Conservation (phyloP, 2,888 invertebrate species). For the Dione juno region DNA sequence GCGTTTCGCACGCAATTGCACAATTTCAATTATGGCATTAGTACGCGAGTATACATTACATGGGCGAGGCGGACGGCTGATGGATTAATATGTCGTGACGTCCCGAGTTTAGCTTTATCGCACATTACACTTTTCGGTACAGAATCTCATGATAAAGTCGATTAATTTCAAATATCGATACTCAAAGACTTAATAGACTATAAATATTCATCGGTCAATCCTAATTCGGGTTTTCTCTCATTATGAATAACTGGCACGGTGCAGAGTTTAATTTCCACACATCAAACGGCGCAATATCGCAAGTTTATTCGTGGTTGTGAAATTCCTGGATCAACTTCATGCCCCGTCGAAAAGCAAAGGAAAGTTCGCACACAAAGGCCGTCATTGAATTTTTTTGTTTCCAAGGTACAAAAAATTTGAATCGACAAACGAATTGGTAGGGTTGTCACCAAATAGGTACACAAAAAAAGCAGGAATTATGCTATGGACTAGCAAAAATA, state of each 20-base stretch:
- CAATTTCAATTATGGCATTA: slow-evolving; percentile 84
- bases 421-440: slow-evolving; percentile 62
- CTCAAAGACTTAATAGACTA: slow-evolving; percentile 44
- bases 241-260: slow-evolving; percentile 54
- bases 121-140: not conserved
- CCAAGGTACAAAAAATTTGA: slow-evolving; percentile 71
- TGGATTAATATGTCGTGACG: slow-evolving; percentile 43
- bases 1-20: slow-evolving; percentile 83
- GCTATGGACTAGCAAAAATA: too few species aligned
- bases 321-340: slow-evolving; percentile 75
- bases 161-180: slow-evolving; percentile 25
- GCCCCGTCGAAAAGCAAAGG: slow-evolving; percentile 73
- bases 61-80: slow-evolving; percentile 50
- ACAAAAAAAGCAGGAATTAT: not conserved
- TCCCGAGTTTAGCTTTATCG: slow-evolving; percentile 19
- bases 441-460: slow-evolving; percentile 53
- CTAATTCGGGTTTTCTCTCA: slow-evolving; percentile 54
- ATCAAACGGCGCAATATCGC: slow-evolving; percentile 70
- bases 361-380: slow-evolving; percentile 73
- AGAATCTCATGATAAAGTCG: not conserved
- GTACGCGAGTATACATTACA: slow-evolving; percentile 61
- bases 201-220: slow-evolving; percentile 54
- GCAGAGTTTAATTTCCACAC: slow-evolving; percentile 65
- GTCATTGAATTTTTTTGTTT: slow-evolving; percentile 69
- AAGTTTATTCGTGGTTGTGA: slow-evolving; percentile 68